phyloP scores from a whole-genome alignment of 2,113 vertebrate genomes.

The Octodon degus region DNA sequence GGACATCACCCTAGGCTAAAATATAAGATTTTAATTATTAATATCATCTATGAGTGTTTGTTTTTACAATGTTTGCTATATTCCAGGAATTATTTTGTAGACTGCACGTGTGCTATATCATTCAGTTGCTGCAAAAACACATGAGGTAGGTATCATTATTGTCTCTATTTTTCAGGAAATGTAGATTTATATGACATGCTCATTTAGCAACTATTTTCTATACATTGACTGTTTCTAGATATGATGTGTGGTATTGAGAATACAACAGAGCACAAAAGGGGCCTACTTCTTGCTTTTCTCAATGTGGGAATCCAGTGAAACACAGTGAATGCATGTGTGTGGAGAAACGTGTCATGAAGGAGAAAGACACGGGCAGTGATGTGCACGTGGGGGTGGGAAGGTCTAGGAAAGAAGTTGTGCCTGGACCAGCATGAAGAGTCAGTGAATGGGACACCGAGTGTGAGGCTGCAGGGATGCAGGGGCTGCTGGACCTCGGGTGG shows the following conservation, averaged over 20 bases:
- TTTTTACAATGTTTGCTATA: background rate
- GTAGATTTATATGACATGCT: background rate
- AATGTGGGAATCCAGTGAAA: background rate
- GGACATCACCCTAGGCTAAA: background rate
- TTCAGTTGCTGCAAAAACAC: background rate
- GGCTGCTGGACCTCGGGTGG: accelerated
- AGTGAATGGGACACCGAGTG: no score
- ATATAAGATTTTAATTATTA: background rate
- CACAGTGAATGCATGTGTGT: background rate
- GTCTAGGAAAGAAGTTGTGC: background rate
- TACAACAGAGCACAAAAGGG: background rate
- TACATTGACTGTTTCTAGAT: background rate
- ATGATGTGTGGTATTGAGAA: background rate
- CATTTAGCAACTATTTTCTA: background rate
- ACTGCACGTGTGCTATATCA: background rate
- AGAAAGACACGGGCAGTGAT: background rate
- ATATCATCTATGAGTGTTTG: background rate
- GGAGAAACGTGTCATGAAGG: background rate
- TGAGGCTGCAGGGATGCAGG: background rate
- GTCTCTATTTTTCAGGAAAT: constrained; percentile 18
- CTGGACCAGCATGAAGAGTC: background rate
- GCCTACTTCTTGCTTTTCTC: background rate
- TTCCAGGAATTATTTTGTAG: background rate
- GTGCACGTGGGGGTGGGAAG: background rate
- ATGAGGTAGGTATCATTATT: background rate